Evolutionary conservation across 1,140 invertebrate species (phyloP).

Genomic region (Danaus plexippus): DNA sequence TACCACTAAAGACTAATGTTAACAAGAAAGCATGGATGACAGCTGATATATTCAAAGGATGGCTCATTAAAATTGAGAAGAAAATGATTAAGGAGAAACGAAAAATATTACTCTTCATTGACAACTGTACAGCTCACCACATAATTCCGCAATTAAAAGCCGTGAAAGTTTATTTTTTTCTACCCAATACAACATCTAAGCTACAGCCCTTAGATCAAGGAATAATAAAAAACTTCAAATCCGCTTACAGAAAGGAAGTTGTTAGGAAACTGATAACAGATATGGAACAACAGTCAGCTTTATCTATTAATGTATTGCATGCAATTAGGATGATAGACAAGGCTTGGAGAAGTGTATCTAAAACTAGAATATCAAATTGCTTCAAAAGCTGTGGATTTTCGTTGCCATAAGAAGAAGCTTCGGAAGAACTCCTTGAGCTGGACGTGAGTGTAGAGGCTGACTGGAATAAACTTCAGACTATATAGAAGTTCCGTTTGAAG

Average conservation of each 20-base stretch:
- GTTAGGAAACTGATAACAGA: conserved; percentile 13
- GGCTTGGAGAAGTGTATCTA: conserved; percentile 18
- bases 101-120: conserved; percentile 64
- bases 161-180: conserved; percentile 28
- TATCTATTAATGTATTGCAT: conserved; percentile 15
- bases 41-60: conserved; percentile 42
- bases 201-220: conserved; percentile 19
- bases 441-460: no score
- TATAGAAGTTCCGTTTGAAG: no score
- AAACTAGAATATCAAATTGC: no score
- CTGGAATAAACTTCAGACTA: no score
- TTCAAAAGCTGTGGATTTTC: no score
- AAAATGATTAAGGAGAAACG: conserved; percentile 39
- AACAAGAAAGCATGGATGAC: conserved; percentile 70
- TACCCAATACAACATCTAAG: conserved; percentile 24
- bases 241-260: conserved; percentile 19
- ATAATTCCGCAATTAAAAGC: conserved; percentile 22
- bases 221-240: conserved; percentile 20
- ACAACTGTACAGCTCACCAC: conserved; percentile 58
- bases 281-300: conserved; percentile 13
- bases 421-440: no score
- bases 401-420: no score
- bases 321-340: conserved; percentile 21
- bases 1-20: conserved; percentile 49
- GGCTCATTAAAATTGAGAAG: conserved; percentile 40